These are phyloP conservation scores for Cheilosia grossa DNA, from an alignment of 2,888 invertebrate genomes.

Conservation along the genomic window DNA sequence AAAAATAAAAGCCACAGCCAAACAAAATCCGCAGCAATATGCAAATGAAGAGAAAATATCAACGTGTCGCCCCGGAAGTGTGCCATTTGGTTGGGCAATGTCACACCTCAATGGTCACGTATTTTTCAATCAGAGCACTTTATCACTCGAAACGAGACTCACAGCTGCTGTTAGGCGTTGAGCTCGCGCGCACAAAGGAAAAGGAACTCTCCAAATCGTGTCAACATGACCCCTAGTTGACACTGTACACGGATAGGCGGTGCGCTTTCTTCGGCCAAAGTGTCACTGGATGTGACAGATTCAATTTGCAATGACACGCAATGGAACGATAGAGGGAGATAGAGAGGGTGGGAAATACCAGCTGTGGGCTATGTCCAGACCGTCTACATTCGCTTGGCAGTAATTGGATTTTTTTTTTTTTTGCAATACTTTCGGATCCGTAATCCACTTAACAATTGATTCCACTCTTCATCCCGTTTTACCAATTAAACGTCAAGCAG, in stretches of 20 bases:
- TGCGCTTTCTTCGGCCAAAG: background rate
- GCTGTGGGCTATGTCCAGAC: constrained; percentile 29
- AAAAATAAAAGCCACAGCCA: constrained; percentile 10
- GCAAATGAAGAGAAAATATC: constrained; percentile 66
- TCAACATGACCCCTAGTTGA: constrained; percentile 25
- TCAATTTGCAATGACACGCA: constrained; percentile 39
- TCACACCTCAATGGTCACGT: constrained; percentile 66
- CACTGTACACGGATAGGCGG: background rate
- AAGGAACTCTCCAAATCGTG: constrained; percentile 9
- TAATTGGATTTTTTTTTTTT: constrained; percentile 8
- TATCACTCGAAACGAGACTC: constrained; percentile 59
- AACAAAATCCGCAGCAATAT: constrained; percentile 46
- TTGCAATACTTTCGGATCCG: background rate
- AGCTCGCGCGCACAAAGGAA: constrained; percentile 8
- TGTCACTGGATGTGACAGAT: constrained; percentile 52
- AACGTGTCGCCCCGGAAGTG: constrained; percentile 63
- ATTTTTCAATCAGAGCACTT: constrained; percentile 66
- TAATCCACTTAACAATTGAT: background rate
- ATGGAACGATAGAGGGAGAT: background rate
- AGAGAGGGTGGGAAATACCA: background rate
- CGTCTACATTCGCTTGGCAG: background rate
- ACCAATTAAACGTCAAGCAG: constrained; percentile 25
- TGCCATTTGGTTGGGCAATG: constrained; percentile 67
- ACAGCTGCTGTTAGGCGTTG: constrained; percentile 42
- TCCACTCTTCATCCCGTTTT: constrained; percentile 18